Evolutionary conservation across 1,140 invertebrate species (phyloP), one percentile per base, ranked within the genome.

Genomic region (Drosophila baimaii): DNA sequence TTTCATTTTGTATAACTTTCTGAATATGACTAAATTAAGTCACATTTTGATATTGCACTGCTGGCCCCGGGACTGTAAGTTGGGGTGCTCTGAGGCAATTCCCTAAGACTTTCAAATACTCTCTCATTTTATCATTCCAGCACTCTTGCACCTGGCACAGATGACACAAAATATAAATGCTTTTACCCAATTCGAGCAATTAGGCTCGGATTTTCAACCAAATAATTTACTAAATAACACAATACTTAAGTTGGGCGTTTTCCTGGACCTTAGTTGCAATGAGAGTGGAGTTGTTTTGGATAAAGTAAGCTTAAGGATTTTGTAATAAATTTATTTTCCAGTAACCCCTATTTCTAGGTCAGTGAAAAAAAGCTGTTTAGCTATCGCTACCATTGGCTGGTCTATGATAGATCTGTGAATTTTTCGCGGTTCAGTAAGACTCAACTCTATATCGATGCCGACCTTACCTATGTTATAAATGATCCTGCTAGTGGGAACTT

Each of bases 221-320:
- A 25, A 39, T 9, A 27, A 72, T 3, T 31, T 77, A 0, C 10
- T 83, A 9, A 27, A 63, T 17, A 79, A 73, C 31, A 56, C 72
- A 12, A 27, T 79, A 21, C 51, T 69, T 0, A 78, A 79, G 25
- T 33, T 91, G 12, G 90, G 66, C 0, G 56, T 90, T 43, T 91
- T 72, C 43, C 23, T 91, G 55, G 90, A 91, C 39, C 46, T 90
- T 0, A 90, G 83, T 64, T 91, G 90, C 37, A 58, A 63, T 47
- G 49, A 55, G 13, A 80, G 78, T n/a, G 58, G 39, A 2, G 17
- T 44, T 6, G 17, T 91, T 19, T 54, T 91, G n/a, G 1, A 61
- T 10, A 33, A 72, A 74, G 90, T 75, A 69, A 78, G 35, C 2
- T 10, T 35, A 43, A 17, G 0, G 1, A 4, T 5, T 21, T 19